Percentiles rank a stretch among this genome's conserved stretches.
phyloP scores from a whole-genome alignment of 2,888 invertebrate genomes.

The Caenorhabditis macrosperma region DNA sequence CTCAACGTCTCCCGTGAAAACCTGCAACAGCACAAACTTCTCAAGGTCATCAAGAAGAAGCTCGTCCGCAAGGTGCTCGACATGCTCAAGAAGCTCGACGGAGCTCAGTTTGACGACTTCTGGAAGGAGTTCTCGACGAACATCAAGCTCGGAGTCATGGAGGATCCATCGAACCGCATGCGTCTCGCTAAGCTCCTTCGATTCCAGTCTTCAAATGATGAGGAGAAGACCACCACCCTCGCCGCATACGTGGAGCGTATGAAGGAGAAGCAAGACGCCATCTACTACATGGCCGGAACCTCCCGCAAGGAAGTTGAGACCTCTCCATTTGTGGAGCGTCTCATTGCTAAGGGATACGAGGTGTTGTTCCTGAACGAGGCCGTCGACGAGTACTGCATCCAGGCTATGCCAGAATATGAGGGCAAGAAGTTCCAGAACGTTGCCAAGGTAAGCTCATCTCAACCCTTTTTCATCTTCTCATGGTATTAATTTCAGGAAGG shows the following conservation, averaged over 20 bases:
- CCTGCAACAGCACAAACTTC: slow-evolving; percentile 96
- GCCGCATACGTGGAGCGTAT: slow-evolving; percentile 93
- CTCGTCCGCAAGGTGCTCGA: slow-evolving; percentile 88
- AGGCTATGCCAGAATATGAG: slow-evolving; percentile 96
- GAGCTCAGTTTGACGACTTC: slow-evolving; percentile 92
- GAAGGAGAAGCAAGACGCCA: slow-evolving; percentile 94
- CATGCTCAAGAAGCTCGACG: slow-evolving; percentile 94
- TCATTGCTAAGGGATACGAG: slow-evolving; percentile 94
- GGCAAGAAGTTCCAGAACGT: slow-evolving; percentile 99
- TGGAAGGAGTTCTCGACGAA: slow-evolving; percentile 99
- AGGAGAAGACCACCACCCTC: slow-evolving; percentile 86
- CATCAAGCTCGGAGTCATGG: slow-evolving; percentile 95
- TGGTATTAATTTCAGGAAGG: slow-evolving; percentile 84
- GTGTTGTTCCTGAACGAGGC: slow-evolving; percentile 91
- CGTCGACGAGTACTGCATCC: slow-evolving; percentile 97
- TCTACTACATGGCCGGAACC: slow-evolving; percentile 96
- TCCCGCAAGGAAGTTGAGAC: slow-evolving; percentile 86
- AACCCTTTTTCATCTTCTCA: neutral
- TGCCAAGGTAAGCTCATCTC: slow-evolving; percentile 90
- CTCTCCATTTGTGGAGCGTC: slow-evolving; percentile 95
- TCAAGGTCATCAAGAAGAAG: slow-evolving; percentile 99
- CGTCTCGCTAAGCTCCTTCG: slow-evolving; percentile 90
- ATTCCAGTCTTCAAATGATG: slow-evolving; percentile 84
- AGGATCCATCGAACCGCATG: slow-evolving; percentile 96
- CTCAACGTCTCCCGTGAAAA: slow-evolving; percentile 98